phyloP scores from a whole-genome alignment of 2,797 vertebrate species.

The Falco biarmicus region DNA sequence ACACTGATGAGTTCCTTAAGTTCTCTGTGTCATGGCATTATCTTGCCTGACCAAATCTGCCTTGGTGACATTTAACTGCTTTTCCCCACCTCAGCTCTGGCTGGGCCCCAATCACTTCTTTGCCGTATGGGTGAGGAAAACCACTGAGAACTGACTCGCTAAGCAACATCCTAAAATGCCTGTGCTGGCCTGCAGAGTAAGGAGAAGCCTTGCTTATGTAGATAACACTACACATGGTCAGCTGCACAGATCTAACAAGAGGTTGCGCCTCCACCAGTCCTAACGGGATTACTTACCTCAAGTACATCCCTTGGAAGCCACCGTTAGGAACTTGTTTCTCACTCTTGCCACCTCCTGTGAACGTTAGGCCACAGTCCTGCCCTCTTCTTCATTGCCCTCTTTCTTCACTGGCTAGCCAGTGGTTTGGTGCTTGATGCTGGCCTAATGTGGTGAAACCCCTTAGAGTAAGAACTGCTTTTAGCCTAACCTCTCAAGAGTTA shows the following conservation, averaged over 20 bases:
- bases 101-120: background rate
- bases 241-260: background rate
- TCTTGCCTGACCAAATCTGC: background rate
- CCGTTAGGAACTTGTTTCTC: background rate
- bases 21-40: background rate
- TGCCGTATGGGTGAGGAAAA: background rate
- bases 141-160: background rate
- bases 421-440: fast-evolving
- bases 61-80: background rate
- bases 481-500: background rate
- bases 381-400: background rate
- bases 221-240: fast-evolving
- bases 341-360: background rate
- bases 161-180: fast-evolving
- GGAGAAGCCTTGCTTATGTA: background rate
- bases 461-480: background rate
- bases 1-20: background rate
- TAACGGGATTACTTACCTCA: fast-evolving
- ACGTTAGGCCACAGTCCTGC: background rate
- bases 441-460: fast-evolving
- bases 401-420: background rate
- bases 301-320: fast-evolving
- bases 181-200: background rate
- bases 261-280: background rate
- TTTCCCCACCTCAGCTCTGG: background rate